phyloP scores from a whole-genome alignment of 2,797 vertebrate genomes.

The Anableps anableps region DNA sequence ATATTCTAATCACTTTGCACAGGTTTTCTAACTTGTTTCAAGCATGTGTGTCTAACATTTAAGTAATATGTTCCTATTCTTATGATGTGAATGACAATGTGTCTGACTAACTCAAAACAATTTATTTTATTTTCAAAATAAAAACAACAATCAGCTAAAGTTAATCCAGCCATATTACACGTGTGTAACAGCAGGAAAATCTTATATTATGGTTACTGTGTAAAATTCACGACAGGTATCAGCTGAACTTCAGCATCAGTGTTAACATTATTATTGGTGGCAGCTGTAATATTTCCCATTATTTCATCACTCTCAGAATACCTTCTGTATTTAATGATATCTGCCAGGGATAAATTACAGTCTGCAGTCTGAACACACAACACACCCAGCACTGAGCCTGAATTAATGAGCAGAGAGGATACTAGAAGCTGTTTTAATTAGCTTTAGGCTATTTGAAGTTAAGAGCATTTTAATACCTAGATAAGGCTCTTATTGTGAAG shows the following conservation, averaged over 20 bases:
- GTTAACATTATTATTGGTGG: background rate
- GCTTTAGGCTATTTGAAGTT: background rate
- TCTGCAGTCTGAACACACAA: too few relatives aligned
- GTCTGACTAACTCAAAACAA: too few relatives aligned
- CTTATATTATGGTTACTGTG: background rate
- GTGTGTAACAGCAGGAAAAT: background rate
- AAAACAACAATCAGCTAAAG: background rate
- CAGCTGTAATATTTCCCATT: background rate
- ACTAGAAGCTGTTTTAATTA: background rate
- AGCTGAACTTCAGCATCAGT: background rate
- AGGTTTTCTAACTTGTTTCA: background rate
- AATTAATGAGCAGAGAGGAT: too few relatives aligned
- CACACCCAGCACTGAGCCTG: background rate
- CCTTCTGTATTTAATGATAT: background rate
- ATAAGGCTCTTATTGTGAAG: background rate
- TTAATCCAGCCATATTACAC: background rate
- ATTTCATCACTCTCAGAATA: background rate
- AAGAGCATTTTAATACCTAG: background rate
- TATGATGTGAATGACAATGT: background rate
- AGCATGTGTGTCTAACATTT: background rate
- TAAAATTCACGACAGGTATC: background rate
- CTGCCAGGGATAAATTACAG: background rate
- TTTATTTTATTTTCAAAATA: too few relatives aligned
- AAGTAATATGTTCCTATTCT: background rate
- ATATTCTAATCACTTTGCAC: background rate